Base-by-base conservation (phyloP, 2,797 vertebrate species). In the Pyrocephalus nanus region DNA sequence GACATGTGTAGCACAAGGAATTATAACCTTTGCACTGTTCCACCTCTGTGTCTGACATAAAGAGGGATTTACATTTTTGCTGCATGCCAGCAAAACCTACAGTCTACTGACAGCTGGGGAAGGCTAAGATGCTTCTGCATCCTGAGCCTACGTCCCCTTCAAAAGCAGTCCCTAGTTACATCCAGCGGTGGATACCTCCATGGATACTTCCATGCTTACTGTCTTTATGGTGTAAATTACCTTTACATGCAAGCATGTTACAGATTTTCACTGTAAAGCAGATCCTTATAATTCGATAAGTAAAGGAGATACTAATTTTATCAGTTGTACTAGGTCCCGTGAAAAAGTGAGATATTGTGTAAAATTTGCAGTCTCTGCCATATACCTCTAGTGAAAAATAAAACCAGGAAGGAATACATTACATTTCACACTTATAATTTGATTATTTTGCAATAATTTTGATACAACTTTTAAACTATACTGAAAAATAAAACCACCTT, bases 61-160 rank as follows among this genome's bases (percentile, higher is more conserved):
- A 62, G 42, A 29, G n/a, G 30, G 38, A 74, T 93, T 94, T 96
- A 76, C 64, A 90, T 83, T 94, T 94, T 86, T 81, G 29, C 29
- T 88, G 34, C 32, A 16, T 66, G 64, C 51, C 85, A 81, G 45
- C 42, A 55, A 67, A 74, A 74, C 14, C 40, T 64, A 34, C 1
- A 20, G 36, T 16, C 87, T 83, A 27, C 77, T 81, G 64, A 66
- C 18, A 32, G 9, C 4, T 29, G 34, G 29, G 36, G 23, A 90
- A 60, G 26, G 21, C 29, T 57, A 21, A 38, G 55, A 62, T 70
- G 43, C 30, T 83, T 21, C 67, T 64, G 20, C 12, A 40, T 38
- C n/a, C 23, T 4, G 0, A 1, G 42, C 22, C 10, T 34, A 1
- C 5, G 12, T 61, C 65, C 32, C 42, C 21, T 84, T 84, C 73